Evolutionary conservation across 2,888 invertebrate genomes (phyloP), one percentile per base, ranked within the genome.

Genomic region (Anarsia innoxiella): DNA sequence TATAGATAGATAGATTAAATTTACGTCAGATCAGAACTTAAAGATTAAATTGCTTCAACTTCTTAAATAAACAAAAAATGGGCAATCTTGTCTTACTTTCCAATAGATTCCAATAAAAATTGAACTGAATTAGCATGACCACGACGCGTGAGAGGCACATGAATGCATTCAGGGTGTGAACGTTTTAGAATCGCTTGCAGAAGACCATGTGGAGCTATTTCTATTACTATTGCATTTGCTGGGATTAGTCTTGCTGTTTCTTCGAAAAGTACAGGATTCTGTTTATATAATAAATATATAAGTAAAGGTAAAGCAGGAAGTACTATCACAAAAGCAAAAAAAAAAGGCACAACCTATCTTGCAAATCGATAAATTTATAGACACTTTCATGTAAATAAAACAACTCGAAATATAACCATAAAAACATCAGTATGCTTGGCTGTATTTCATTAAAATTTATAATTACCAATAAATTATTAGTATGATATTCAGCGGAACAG

Each of bases 201-300:
- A 12, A 96, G 80, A 13, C 93, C 91, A 53, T 96, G 95, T 0
- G 96, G 95, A 0, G 95, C 95, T 41, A 96, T 89, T 71, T 96
- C 95, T 32, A 96, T 89, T 1, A 90, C 85, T 10, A 95, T 80
- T 0, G 95, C 93, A 57, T 93, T 89, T 5, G 87, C 77, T 0
- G 94, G 95, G 36, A 96, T 90, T 54, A 91, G 83, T 34, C 76
- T 82, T 3, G 91, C 77, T 0, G 91, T 92, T 69, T 95, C 95
- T 63, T 94, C 93, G 55, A 93, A 93, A 2, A 89, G 68, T 0
- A 92, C 91, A 2, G 90, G 87, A 40, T 77, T 89, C 52, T 75
- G 46, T 16, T 33, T 29, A 36, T 28, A 25, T 9, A 19, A 19
- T 19, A 8, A n/a, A n/a, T n/a, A n/a, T n/a, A n/a, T n/a, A n/a